phyloP scores from a whole-genome alignment of 2,888 invertebrate species.

The Dryobota labecula region DNA sequence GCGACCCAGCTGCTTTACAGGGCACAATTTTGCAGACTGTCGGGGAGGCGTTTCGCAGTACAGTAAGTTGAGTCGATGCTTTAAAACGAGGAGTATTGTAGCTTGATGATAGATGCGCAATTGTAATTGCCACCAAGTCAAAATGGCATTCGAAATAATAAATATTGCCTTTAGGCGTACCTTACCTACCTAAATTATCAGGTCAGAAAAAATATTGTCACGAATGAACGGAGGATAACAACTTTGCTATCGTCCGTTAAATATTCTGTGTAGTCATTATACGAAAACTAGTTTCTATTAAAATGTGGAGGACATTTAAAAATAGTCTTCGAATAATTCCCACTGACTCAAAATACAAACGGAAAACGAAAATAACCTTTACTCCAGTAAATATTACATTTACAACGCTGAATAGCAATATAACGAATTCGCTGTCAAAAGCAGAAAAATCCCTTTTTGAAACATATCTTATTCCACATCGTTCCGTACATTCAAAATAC shows the following conservation, averaged over 20 bases:
- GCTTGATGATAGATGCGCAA: background rate
- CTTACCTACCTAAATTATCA: background rate
- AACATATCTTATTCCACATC: slow-evolving; percentile 39
- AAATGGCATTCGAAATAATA: background rate
- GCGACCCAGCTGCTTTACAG: too few relatives aligned
- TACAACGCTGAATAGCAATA: slow-evolving; percentile 18
- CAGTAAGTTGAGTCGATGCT: too few relatives aligned
- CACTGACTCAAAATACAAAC: background rate
- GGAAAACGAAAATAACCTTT: slow-evolving; percentile 2
- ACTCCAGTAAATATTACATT: slow-evolving; percentile 21
- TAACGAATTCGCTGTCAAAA: slow-evolving; percentile 38
- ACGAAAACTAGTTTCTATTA: slow-evolving; percentile 3
- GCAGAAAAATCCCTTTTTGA: slow-evolving; percentile 37
- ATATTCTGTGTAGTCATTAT: background rate
- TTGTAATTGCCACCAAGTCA: background rate
- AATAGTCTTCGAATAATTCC: background rate
- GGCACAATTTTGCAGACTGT: too few relatives aligned
- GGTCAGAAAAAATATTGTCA: background rate
- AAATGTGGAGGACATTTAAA: slow-evolving; percentile 20
- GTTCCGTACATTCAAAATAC: slow-evolving; percentile 30
- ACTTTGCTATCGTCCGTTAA: background rate
- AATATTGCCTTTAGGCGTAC: background rate
- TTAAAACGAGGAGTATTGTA: too few relatives aligned
- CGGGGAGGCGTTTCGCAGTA: too few relatives aligned
- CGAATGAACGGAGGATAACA: background rate